Percentiles rank a stretch among this genome's conserved stretches.
phyloP scores from a whole-genome alignment of 2,888 invertebrate species.

The Galerucella pusilla region DNA sequence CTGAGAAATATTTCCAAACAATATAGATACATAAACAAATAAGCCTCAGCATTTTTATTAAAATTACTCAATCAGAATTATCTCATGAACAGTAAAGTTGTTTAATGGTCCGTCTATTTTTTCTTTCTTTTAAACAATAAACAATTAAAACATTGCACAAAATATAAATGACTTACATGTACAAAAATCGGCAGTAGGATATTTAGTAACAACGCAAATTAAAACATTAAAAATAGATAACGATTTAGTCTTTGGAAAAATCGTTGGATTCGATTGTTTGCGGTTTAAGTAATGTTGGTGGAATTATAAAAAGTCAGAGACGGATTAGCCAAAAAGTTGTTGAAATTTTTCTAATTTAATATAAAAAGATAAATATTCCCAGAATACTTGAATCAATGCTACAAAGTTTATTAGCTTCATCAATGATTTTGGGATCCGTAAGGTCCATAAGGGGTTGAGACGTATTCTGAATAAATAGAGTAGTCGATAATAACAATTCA shows the following conservation, averaged over 20 bases:
- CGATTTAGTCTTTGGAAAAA: conserved; percentile 41
- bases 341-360: no score
- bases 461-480: no score
- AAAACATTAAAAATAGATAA: conserved; percentile 57
- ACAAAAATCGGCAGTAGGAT: conserved; percentile 53
- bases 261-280: conserved; percentile 49
- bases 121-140: conserved; percentile 46
- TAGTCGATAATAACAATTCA: no score
- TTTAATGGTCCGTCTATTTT: conserved; percentile 43
- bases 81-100: conserved; percentile 43
- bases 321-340: not conserved
- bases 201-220: conserved; percentile 52
- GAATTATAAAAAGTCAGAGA: not conserved
- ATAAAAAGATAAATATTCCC: no score
- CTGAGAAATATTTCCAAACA: conserved; percentile 27
- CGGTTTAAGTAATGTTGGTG: conserved; percentile 5
- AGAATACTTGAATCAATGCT: no score
- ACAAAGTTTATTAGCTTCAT: no score
- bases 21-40: conserved; percentile 27
- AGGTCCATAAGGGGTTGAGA: no score
- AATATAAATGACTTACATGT: conserved; percentile 42
- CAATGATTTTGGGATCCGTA: no score
- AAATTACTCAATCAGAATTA: conserved; percentile 38
- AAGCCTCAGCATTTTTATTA: conserved; percentile 35
- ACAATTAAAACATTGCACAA: conserved; percentile 51